phyloP scores from a whole-genome alignment of 2,888 invertebrate species.

The Calliscelio sp. region DNA sequence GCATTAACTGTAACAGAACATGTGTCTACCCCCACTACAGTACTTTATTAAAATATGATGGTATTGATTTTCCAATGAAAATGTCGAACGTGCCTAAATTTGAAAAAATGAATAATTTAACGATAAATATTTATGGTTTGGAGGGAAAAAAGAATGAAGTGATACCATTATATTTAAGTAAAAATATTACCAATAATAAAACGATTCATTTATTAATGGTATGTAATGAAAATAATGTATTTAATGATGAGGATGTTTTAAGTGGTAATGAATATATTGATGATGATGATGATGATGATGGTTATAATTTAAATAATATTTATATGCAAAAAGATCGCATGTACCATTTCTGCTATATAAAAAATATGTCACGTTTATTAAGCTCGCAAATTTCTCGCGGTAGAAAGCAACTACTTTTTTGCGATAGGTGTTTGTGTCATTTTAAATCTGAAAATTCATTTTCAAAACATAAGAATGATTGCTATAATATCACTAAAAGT shows the following conservation, averaged over 20 bases:
- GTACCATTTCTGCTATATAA: slow-evolving; percentile 2
- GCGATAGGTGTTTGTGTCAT: slow-evolving; percentile 1
- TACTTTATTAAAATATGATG: slow-evolving; percentile 20
- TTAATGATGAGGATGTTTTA: not conserved
- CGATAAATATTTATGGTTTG: slow-evolving; percentile 20
- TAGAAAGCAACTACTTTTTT: not conserved
- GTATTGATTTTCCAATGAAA: slow-evolving; percentile 28
- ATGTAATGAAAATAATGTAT: not conserved
- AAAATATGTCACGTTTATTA: slow-evolving; percentile 5
- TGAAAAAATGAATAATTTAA: slow-evolving; percentile 42
- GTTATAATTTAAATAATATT: not conserved
- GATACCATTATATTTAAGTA: slow-evolving; percentile 1
- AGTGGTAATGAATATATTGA: not conserved
- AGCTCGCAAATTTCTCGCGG: not conserved
- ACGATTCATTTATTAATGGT: slow-evolving; percentile 27
- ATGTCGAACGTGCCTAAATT: slow-evolving; percentile 27
- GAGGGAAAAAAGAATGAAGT: slow-evolving; percentile 11
- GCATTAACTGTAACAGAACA: slow-evolving; percentile 22
- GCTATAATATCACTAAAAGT: slow-evolving; percentile 24
- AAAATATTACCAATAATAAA: not conserved
- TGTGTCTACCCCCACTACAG: not conserved
- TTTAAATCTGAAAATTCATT: not conserved
- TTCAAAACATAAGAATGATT: slow-evolving; percentile 6
- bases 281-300: not conserved
- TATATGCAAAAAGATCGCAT: not conserved